A percentile compares a stretch with the other conserved stretches of the same genome.
Conservation (phyloP, 2,113 vertebrate species). For the Balaeniceps rex region DNA sequence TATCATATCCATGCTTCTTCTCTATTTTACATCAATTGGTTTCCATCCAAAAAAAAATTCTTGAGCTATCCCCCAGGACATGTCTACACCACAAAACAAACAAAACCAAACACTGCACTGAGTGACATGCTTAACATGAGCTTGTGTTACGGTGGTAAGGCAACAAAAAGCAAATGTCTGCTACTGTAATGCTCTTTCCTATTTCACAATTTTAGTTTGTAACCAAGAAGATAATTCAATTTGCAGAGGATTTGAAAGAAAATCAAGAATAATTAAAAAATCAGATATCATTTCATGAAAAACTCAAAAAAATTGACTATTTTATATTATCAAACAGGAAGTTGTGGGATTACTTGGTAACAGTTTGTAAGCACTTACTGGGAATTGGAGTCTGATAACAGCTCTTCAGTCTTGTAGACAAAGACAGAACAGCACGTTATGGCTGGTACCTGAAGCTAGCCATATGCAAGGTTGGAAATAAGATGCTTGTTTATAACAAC, state of each 20-base stretch:
- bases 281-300: neutral
- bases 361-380: neutral
- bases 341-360: neutral
- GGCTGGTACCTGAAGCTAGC: neutral
- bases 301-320: rapidly evolving
- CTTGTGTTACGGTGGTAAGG: neutral
- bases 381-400: neutral
- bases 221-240: neutral
- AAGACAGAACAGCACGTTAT: neutral
- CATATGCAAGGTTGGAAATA: neutral
- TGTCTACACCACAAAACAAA: neutral
- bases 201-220: neutral
- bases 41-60: neutral
- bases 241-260: neutral
- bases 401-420: neutral
- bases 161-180: neutral
- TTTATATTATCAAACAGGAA: neutral
- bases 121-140: neutral
- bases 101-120: neutral
- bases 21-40: neutral
- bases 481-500: neutral
- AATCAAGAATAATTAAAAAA: neutral
- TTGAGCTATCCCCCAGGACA: neutral
- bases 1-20: neutral
- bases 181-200: neutral